Conservation (phyloP, 2,888 invertebrate genomes). For the Trachelus troglodyta region DNA sequence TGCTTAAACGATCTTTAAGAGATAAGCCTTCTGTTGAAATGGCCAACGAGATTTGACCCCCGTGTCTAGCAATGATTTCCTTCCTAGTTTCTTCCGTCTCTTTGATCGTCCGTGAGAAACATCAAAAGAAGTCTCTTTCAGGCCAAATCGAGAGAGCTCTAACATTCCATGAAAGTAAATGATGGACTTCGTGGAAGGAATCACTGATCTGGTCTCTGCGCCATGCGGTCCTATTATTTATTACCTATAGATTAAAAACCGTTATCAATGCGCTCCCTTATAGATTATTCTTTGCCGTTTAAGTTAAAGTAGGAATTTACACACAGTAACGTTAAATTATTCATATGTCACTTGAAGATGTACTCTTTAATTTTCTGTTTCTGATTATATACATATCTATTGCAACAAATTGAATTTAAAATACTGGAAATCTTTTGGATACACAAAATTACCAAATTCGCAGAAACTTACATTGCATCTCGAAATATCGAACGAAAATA, state of each 20-base stretch:
- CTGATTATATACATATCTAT: not conserved
- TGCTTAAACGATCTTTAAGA: conserved; percentile 2
- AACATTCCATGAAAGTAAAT: not conserved
- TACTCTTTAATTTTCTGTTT: not conserved
- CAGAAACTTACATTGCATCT: no score
- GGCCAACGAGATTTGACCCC: not conserved
- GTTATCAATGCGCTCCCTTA: not conserved
- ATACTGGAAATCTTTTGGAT: no score
- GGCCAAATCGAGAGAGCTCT: not conserved
- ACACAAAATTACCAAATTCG: no score
- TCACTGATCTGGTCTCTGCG: not conserved
- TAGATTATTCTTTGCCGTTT: not conserved
- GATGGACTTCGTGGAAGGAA: not conserved
- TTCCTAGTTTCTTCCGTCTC: not conserved
- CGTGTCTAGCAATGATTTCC: not conserved
- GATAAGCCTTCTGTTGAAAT: not conserved
- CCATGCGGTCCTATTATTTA: not conserved
- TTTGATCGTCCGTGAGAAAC: not conserved
- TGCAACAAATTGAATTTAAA: not conserved
- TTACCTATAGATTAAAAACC: not conserved
- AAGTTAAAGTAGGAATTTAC: not conserved
- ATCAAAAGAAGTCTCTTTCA: not conserved
- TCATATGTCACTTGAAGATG: not conserved
- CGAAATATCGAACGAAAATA: no score
- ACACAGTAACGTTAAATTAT: not conserved